Conservation (phyloP, 2,113 vertebrate species). For the Raja brachyura region DNA sequence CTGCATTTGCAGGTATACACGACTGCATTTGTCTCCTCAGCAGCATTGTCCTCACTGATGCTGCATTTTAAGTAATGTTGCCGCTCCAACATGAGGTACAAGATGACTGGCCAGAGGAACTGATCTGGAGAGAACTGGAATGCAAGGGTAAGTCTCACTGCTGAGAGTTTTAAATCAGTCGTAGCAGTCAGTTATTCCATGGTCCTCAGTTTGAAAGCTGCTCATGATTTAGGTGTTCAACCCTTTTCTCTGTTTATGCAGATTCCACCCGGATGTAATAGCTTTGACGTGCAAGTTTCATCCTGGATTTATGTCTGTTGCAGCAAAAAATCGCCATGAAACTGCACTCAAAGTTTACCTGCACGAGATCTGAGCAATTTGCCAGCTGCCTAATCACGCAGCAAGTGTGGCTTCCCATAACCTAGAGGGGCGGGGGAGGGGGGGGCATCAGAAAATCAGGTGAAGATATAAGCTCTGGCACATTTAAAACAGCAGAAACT, state of each 20-base stretch:
- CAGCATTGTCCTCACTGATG: neutral
- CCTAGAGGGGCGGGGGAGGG: neutral
- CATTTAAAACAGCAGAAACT: neutral
- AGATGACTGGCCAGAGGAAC: neutral
- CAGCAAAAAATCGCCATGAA: slow-evolving; percentile 4
- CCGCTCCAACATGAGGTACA: neutral
- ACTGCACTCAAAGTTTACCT: neutral
- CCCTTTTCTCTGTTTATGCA: neutral
- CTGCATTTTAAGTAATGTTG: neutral
- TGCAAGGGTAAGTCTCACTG: neutral
- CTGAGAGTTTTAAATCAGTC: neutral
- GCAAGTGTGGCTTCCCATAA: neutral
- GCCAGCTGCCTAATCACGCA: neutral
- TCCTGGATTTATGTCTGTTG: neutral
- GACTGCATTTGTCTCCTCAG: neutral
- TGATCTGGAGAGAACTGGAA: neutral
- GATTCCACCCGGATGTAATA: neutral
- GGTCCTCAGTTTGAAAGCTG: neutral
- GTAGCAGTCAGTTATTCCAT: neutral
- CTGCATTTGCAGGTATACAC: neutral
- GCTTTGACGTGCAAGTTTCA: neutral
- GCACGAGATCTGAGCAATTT: neutral
- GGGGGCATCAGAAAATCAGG: neutral
- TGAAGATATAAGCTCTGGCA: neutral
- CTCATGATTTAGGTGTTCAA: neutral